Evolutionary conservation across 1,140 invertebrate species (phyloP), one percentile per base, ranked within the genome.

Genomic region (Eumaeus atala): DNA sequence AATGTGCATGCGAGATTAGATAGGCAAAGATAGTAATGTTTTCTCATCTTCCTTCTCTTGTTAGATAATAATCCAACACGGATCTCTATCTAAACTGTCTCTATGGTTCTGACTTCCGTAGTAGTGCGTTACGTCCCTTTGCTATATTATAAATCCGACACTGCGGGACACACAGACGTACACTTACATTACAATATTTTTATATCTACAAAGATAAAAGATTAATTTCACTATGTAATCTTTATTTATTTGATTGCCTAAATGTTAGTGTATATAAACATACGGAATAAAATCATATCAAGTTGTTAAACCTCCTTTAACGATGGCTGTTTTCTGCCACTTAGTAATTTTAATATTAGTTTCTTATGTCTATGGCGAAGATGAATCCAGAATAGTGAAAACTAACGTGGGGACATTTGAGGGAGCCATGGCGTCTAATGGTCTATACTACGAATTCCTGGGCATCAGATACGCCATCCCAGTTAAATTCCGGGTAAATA

Each of bases 371-470:
- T 48, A 58, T 48, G 36, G 67, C 7, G 54, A 64, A 9, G 69
- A 77, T 11, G 67, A 65, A 18, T 64, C 62, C 0, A 64, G 69
- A 42, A 69, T 78, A 11, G 70, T 86, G 8, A 59, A 55, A 3
- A 86, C 83, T 0, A 68, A 73, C 38, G 67, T 84, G 21, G 83
- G 83, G 0, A 70, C 74, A 61, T 56, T 84, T 7, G 76, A 86
- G 59, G 83, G 83, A n/a, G 58, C 40, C 59, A 66, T 84, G 42
- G 60, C 71, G 1, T 6, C 49, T 0, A 81, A 66, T 51, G 74
- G 63, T 33, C 18, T 74, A 6, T 84, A 73, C 56, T 83, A 79
- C 52, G 77, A 86, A 63, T 86, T 78, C 62, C 60, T 74, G 14
- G 80, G 80, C 1, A 77, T 86, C 1, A 61, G 72, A 68, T 86